Evolutionary conservation across 1,140 invertebrate species (phyloP).

Genomic region (Gryon sp.): DNA sequence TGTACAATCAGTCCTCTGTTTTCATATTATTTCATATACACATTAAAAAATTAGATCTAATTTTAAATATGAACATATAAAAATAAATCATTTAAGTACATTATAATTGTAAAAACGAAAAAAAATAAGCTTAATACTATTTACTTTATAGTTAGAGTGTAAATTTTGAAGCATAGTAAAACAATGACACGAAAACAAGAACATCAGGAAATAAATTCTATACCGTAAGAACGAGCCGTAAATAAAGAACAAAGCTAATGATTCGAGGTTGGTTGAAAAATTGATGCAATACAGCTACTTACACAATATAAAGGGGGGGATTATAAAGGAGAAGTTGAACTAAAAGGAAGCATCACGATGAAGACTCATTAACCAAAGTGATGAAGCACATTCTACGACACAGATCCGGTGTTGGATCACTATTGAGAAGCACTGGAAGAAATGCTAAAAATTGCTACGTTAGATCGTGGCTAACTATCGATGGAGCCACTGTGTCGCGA

Average conservation of each 20-base stretch:
- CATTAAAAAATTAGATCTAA: too few species aligned
- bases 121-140: too few species aligned
- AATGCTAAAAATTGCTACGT: slow-evolving; percentile 29
- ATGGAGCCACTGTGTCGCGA: slow-evolving; percentile 49
- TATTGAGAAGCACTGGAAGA: slow-evolving; percentile 39
- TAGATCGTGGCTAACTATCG: slow-evolving; percentile 45
- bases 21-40: slow-evolving; percentile 13
- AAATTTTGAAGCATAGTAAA: slow-evolving; percentile 35
- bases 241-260: slow-evolving; percentile 58
- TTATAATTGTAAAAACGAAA: too few species aligned
- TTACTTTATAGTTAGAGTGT: too few species aligned
- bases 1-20: slow-evolving; percentile 12
- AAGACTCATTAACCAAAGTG: slow-evolving; percentile 64
- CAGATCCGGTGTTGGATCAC: slow-evolving; percentile 33
- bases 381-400: slow-evolving; percentile 58
- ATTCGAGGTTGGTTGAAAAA: slow-evolving; percentile 56
- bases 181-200: slow-evolving; percentile 37
- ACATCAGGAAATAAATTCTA: slow-evolving; percentile 35
- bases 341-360: slow-evolving; percentile 43
- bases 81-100: too few species aligned
- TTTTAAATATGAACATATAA: too few species aligned
- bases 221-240: slow-evolving; percentile 48
- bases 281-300: slow-evolving; percentile 57
- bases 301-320: too few species aligned
- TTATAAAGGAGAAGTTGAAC: slow-evolving; percentile 6